Conservation (phyloP, 2,888 invertebrate species). For the Oxystoma pomonae region DNA sequence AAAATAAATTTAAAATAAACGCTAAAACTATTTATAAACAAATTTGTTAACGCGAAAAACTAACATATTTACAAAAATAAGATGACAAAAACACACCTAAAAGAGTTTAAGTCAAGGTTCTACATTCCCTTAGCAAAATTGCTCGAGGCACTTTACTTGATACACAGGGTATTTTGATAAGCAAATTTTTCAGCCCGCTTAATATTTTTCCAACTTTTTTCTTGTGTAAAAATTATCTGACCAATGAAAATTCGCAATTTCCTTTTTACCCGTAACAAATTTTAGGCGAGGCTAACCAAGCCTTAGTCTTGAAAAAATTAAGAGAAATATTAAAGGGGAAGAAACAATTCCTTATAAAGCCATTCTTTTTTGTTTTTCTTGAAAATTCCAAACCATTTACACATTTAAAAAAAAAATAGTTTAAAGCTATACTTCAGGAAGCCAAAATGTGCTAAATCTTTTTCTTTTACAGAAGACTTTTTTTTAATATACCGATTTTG, state of each 20-base stretch:
- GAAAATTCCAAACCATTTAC: background rate
- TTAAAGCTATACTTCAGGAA: conserved; percentile 28
- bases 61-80: background rate
- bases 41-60: background rate
- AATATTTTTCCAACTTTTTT: background rate
- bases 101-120: background rate
- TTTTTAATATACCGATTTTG: background rate
- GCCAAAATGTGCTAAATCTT: conserved; percentile 19
- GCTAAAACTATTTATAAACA: background rate
- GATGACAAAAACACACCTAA: background rate
- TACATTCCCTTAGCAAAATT: background rate
- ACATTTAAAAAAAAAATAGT: conserved; percentile 5
- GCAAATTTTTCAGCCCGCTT: background rate
- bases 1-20: background rate
- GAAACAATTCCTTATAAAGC: too few relatives aligned
- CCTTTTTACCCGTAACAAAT: background rate
- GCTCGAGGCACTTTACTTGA: background rate
- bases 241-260: background rate
- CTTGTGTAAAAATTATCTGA: background rate
- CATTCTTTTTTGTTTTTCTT: too few relatives aligned
- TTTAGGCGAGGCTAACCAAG: background rate
- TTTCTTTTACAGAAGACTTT: conserved; percentile 24
- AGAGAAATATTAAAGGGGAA: background rate
- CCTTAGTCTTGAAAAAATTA: background rate
- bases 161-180: background rate